Evolutionary conservation across 2,113 vertebrate species (phyloP).

Genomic region (Rhynchomys soricoides): DNA sequence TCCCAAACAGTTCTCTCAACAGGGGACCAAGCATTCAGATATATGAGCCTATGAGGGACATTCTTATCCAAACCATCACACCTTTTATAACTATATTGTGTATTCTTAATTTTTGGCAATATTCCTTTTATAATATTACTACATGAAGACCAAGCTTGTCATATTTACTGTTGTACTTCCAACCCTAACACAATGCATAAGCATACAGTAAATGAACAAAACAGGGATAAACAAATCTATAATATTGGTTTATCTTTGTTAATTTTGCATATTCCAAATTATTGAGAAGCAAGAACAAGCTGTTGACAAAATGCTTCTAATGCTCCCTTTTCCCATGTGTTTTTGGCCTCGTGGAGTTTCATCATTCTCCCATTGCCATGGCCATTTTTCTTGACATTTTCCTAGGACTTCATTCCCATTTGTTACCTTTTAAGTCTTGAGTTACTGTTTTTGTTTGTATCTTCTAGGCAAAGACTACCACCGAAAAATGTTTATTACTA

Average conservation of each 20-base stretch:
- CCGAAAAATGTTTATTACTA: constrained; percentile 99
- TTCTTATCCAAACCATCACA: neutral
- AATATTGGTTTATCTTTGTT: neutral
- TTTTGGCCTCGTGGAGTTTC: neutral
- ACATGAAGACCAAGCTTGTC: neutral
- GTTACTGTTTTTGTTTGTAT: constrained; percentile 55
- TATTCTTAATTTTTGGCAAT: neutral
- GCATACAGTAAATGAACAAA: neutral
- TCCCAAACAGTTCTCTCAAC: neutral
- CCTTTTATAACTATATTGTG: neutral
- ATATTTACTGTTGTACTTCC: neutral
- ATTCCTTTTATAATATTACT: neutral
- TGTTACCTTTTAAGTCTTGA: constrained; percentile 19
- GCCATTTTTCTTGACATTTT: neutral
- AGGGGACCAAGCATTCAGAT: neutral
- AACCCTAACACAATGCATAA: neutral
- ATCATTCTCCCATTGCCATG: neutral
- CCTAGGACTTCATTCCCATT: neutral
- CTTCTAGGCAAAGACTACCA: constrained; percentile 95
- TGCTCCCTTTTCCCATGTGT: neutral
- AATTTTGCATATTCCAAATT: neutral
- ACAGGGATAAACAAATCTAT: neutral
- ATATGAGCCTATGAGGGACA: neutral
- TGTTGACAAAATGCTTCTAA: neutral
- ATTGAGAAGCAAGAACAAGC: neutral